Conservation (phyloP, 2,888 invertebrate genomes). For the Chrysodeixis includens region DNA sequence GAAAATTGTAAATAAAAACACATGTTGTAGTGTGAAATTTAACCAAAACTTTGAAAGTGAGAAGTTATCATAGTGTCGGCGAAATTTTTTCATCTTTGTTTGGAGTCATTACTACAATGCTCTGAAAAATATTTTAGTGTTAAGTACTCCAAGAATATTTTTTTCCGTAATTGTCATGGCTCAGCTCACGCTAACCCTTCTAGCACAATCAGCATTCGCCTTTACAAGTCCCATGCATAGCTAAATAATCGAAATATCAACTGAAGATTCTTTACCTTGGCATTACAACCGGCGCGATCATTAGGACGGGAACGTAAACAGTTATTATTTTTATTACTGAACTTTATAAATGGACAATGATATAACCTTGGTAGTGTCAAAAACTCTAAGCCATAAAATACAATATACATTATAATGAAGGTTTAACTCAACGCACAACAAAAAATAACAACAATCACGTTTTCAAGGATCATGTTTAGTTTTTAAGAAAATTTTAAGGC, state of each 20-base stretch:
- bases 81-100: no score
- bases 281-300: slow-evolving; percentile 57
- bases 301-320: slow-evolving; percentile 50
- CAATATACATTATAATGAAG: slow-evolving; percentile 65
- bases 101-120: no score
- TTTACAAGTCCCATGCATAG: slow-evolving; percentile 38
- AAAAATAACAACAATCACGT: slow-evolving; percentile 45
- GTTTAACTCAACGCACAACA: slow-evolving; percentile 51
- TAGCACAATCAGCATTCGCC: slow-evolving; percentile 14
- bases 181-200: no score
- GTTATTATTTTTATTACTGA: slow-evolving; percentile 51
- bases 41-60: no score
- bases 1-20: no score
- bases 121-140: no score
- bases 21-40: no score
- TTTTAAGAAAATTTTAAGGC: slow-evolving; percentile 31
- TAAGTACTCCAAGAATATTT: no score
- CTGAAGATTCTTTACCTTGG: slow-evolving; percentile 57
- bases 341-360: slow-evolving; percentile 47
- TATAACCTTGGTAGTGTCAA: slow-evolving; percentile 62
- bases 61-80: no score
- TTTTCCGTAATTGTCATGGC: no score
- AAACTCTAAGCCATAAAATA: slow-evolving; percentile 53
- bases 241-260: slow-evolving; percentile 62
- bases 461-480: slow-evolving; percentile 32